These are phyloP conservation scores for rat (Rattus norvegicus) DNA, from an alignment of 2,113 vertebrate species.

Conservation along the genomic window GRCr8 NC_086021.1:175827001-175827500, in stretches of 20 bases:
- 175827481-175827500: background rate
- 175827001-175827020: background rate
- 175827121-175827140: background rate
- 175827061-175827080: background rate
- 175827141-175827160: background rate
- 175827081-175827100: too few relatives aligned
- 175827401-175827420: background rate
- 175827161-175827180: background rate
- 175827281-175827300: background rate
- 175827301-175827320: background rate
- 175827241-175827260: background rate
- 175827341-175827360: too few relatives aligned
- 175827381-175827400: background rate
- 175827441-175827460: background rate
- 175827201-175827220: background rate
- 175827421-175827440: background rate
- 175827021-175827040: background rate
- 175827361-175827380: background rate
- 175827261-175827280: background rate
- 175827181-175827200: background rate
- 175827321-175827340: background rate
- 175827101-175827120: background rate
- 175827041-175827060: background rate
- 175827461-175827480: background rate
- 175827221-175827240: background rate